These are phyloP conservation scores for Apodemia duryi DNA, from an alignment of 2,888 invertebrate species.

Conservation along the genomic window DNA sequence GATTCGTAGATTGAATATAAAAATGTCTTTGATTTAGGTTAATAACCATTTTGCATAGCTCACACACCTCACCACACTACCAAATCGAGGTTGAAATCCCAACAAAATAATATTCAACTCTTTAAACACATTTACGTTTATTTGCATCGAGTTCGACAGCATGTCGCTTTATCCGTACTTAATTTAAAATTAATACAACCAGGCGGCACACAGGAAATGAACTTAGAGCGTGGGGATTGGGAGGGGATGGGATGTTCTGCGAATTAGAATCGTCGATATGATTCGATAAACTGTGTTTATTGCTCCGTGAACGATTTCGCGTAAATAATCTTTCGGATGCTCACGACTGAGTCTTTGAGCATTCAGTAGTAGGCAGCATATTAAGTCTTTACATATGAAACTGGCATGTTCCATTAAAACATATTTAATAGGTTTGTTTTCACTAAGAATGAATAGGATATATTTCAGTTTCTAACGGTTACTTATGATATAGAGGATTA, in stretches of 20 bases:
- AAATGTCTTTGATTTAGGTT: too few relatives aligned
- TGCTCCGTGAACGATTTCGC: conserved; percentile 31
- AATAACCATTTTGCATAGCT: too few relatives aligned
- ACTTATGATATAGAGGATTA: too few relatives aligned
- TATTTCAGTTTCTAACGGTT: too few relatives aligned
- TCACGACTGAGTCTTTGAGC: neutral
- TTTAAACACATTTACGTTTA: conserved; percentile 34
- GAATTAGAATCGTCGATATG: conserved; percentile 53
- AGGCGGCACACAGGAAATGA: conserved; percentile 84
- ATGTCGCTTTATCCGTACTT: conserved; percentile 77
- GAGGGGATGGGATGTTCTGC: conserved; percentile 34
- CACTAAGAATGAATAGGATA: too few relatives aligned
- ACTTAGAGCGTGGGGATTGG: conserved; percentile 75
- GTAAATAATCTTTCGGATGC: neutral
- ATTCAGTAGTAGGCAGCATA: too few relatives aligned
- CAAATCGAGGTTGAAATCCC: neutral
- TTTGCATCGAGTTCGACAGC: conserved; percentile 40
- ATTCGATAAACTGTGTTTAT: conserved; percentile 48
- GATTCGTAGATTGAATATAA: too few relatives aligned
- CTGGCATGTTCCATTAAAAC: too few relatives aligned
- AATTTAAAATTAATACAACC: conserved; percentile 86
- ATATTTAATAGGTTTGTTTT: too few relatives aligned
- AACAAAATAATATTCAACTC: neutral
- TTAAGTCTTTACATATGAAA: too few relatives aligned
- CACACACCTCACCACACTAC: neutral